phyloP scores from a whole-genome alignment of 2,888 invertebrate genomes.

The Catotricha subobsoleta region DNA sequence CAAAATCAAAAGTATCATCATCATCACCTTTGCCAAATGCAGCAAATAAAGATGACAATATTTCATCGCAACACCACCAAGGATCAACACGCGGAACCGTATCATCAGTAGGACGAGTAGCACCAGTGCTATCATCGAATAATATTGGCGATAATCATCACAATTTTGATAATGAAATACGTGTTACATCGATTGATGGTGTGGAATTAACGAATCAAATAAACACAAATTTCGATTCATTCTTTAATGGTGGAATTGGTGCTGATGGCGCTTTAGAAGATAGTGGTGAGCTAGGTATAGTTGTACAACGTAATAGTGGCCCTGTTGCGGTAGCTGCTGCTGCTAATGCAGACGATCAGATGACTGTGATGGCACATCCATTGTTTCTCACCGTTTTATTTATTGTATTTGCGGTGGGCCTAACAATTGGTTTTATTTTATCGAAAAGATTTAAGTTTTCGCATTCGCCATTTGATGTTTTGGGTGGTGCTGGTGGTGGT shows the following conservation, averaged over 20 bases:
- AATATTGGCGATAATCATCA: conserved; percentile 14
- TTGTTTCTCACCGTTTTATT: conserved; percentile 15
- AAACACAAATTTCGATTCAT: conserved; percentile 15
- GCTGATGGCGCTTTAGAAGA: not conserved
- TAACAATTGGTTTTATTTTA: conserved; percentile 19
- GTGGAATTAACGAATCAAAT: conserved; percentile 20
- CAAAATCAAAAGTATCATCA: not conserved
- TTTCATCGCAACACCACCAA: conserved; percentile 8
- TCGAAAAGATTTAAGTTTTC: conserved; percentile 17
- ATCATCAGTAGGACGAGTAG: conserved; percentile 12
- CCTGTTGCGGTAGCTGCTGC: not conserved
- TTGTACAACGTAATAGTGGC: conserved; percentile 1
- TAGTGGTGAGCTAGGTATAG: not conserved
- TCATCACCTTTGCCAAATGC: not conserved
- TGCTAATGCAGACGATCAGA: conserved; percentile 11
- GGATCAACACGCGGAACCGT: conserved; percentile 16
- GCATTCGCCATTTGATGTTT: conserved; percentile 14
- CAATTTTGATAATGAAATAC: conserved; percentile 24
- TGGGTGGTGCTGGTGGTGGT: conserved; percentile 12
- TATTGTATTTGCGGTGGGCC: conserved; percentile 20
- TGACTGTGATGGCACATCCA: conserved; percentile 17
- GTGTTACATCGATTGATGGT: conserved; percentile 22
- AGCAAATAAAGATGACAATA: not conserved
- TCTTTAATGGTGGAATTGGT: not conserved
- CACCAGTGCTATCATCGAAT: not conserved